A percentile compares a stretch with the other conserved stretches of the same genome.
phyloP scores from a whole-genome alignment of 1,140 invertebrate species.

The Drosophila pseudoananassae region DNA sequence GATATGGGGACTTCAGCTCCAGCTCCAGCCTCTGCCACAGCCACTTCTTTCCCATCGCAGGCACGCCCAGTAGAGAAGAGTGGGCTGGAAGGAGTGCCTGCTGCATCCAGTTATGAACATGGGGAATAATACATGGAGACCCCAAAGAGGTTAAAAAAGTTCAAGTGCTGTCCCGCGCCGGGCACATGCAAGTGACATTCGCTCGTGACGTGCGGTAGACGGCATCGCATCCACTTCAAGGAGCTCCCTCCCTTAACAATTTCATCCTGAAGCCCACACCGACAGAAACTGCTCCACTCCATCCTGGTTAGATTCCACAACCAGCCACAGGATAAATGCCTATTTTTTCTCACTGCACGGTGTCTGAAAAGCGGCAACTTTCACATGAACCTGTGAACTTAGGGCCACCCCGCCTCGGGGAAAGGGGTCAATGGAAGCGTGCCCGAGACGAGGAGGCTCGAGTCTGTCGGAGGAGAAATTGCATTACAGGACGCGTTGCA shows the following conservation, averaged over 20 bases:
- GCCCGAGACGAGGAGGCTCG: constrained; percentile 24
- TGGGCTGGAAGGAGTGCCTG: too few species aligned
- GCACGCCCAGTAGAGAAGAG: constrained; percentile 50
- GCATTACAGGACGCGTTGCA: constrained; percentile 46
- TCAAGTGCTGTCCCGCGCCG: constrained; percentile 69
- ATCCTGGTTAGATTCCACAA: too few species aligned
- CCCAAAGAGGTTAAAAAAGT: constrained; percentile 79
- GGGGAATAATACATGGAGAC: constrained; percentile 33
- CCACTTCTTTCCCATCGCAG: constrained; percentile 15
- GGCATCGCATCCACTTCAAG: constrained; percentile 66
- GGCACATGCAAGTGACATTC: constrained; percentile 79
- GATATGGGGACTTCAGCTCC: constrained; percentile 52
- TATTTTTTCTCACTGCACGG: neutral
- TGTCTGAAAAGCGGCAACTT: constrained; percentile 58
- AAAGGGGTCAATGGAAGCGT: constrained; percentile 72
- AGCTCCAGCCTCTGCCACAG: constrained; percentile 11
- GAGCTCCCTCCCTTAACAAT: constrained; percentile 30
- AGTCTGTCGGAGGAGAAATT: constrained; percentile 24
- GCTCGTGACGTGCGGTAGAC: constrained; percentile 79
- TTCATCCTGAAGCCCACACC: neutral
- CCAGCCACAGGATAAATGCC: neutral
- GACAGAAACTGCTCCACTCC: neutral
- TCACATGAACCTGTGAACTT: constrained; percentile 79
- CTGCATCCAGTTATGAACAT: constrained; percentile 71
- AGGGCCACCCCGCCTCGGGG: constrained; percentile 12